Conservation (phyloP, 2,888 invertebrate genomes). For the Alloplasta piceator region DNA sequence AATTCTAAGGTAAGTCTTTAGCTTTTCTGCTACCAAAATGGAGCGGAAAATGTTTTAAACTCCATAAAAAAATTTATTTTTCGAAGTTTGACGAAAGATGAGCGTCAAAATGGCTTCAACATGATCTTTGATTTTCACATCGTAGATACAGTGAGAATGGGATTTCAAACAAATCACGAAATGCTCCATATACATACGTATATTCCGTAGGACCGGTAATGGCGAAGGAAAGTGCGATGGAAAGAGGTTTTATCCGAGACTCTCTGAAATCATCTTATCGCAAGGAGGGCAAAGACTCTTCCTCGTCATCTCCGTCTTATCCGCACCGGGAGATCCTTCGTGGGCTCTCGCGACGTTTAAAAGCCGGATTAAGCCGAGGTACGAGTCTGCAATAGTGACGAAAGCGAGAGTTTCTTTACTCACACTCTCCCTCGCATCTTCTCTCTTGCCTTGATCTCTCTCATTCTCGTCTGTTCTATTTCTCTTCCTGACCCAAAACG, state of each 20-base stretch:
- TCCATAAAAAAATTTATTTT: too few species aligned
- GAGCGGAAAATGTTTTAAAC: too few species aligned
- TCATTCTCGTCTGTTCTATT: conserved; percentile 59
- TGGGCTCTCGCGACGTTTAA: conserved; percentile 50
- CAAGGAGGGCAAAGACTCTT: conserved; percentile 37
- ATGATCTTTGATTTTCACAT: too few species aligned
- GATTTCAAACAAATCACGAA: too few species aligned
- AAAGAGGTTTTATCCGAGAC: conserved; percentile 25
- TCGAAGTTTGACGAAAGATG: too few species aligned
- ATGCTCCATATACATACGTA: not conserved
- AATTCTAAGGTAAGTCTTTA: too few species aligned
- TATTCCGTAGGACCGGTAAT: conserved; percentile 6
- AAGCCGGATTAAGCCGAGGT: conserved; percentile 53
- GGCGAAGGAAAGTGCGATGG: conserved; percentile 35
- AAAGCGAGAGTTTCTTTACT: conserved; percentile 61
- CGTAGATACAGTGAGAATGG: too few species aligned
- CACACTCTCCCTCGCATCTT: conserved; percentile 37
- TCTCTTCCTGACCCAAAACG: not conserved
- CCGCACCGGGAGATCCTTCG: conserved; percentile 34
- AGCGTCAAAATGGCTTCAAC: too few species aligned
- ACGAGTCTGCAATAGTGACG: conserved; percentile 57
- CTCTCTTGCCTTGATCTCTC: conserved; percentile 43
- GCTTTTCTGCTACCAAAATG: too few species aligned
- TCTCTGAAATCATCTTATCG: conserved; percentile 51
- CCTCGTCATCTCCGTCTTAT: conserved; percentile 55